Evolutionary conservation across 2,113 vertebrate genomes (phyloP).

Genomic region (Callionymus lyra): DNA sequence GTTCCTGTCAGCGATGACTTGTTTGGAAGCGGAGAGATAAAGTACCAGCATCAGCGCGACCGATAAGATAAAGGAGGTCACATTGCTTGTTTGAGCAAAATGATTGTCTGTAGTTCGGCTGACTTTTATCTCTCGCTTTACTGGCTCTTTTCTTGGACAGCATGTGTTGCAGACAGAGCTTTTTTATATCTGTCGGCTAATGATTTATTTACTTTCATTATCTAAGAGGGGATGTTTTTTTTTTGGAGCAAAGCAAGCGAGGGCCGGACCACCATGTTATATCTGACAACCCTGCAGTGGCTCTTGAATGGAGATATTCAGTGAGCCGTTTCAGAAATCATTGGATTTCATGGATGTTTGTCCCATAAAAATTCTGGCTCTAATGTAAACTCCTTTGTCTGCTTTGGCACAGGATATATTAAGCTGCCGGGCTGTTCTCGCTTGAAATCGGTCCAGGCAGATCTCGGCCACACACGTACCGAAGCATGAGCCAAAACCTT

Average conservation of each 20-base stretch:
- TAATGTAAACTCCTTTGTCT: slow-evolving; percentile 29
- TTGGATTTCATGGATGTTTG: slow-evolving; percentile 42
- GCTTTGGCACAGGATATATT: slow-evolving; percentile 30
- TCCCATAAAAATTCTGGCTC: slow-evolving; percentile 34
- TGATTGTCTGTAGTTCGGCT: slow-evolving; percentile 8
- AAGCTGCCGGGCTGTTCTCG: neutral
- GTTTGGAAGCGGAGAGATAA: slow-evolving; percentile 31
- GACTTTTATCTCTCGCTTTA: slow-evolving; percentile 22
- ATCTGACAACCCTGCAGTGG: slow-evolving; percentile 13
- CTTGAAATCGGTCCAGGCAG: neutral
- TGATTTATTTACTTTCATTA: slow-evolving; percentile 20
- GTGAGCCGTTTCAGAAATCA: slow-evolving; percentile 25
- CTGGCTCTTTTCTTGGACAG: slow-evolving; percentile 9
- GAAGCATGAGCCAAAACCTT: too few species aligned
- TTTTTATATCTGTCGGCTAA: slow-evolving; percentile 2
- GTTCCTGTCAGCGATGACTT: neutral
- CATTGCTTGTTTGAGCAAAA: slow-evolving; percentile 26
- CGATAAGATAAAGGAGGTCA: slow-evolving; percentile 42
- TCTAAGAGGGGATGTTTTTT: neutral
- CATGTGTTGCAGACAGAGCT: slow-evolving; percentile 8
- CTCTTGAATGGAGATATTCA: slow-evolving; percentile 17
- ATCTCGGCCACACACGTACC: too few species aligned
- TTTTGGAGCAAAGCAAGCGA: slow-evolving; percentile 5
- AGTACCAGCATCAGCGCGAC: slow-evolving; percentile 13
- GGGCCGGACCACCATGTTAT: neutral